These are phyloP conservation scores for Todus mexicanus DNA, from an alignment of 2,797 vertebrate species.

Conservation along the genomic window DNA sequence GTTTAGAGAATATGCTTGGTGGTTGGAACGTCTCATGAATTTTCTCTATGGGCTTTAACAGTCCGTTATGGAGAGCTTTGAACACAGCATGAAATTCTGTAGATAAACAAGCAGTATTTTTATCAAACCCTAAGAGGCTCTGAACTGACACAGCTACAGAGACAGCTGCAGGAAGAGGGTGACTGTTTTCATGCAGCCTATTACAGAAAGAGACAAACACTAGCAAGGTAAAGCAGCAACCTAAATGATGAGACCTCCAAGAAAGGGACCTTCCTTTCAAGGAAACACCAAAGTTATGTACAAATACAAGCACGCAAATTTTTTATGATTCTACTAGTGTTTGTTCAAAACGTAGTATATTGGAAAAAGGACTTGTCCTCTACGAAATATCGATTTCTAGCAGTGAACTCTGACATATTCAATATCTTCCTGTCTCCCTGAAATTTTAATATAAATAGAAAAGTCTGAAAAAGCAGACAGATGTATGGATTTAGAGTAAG, in stretches of 20 bases:
- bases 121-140: not conserved
- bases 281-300: not conserved
- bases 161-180: not conserved
- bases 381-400: not conserved
- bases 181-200: not conserved
- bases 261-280: not conserved
- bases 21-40: constrained; percentile 7
- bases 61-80: not conserved
- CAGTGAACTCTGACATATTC: not conserved
- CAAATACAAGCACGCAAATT: not conserved
- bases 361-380: not conserved
- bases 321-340: not conserved
- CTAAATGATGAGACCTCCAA: not conserved
- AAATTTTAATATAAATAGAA: constrained; percentile 23
- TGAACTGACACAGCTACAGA: not conserved
- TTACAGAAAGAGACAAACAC: not conserved
- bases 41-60: not conserved
- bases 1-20: not conserved
- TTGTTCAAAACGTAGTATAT: not conserved
- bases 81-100: not conserved
- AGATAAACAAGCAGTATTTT: not conserved
- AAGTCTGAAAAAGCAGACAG: not conserved
- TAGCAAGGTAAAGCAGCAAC: not conserved
- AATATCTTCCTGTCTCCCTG: not conserved
- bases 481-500: not conserved